Percentiles rank a stretch among this genome's conserved stretches.
Evolutionary conservation across 2,113 vertebrate genomes (phyloP).

Genomic region (Nettapus auritus): DNA sequence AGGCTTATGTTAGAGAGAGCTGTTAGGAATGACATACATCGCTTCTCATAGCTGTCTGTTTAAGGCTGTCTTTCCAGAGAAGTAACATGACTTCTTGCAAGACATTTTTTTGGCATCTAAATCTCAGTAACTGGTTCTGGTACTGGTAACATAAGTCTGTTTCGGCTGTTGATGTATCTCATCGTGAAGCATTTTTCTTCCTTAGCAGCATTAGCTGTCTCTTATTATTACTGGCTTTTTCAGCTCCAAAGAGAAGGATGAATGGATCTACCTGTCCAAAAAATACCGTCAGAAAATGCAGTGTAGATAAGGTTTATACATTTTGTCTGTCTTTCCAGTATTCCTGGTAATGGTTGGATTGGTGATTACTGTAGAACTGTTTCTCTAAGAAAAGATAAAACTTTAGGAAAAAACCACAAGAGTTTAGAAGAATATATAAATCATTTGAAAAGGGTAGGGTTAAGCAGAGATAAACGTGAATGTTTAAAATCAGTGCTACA

Average conservation of each 20-base stretch:
- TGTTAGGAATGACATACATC: slow-evolving; percentile 59
- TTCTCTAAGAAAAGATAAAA: background rate
- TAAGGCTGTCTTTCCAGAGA: slow-evolving; percentile 30
- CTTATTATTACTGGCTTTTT: slow-evolving; percentile 26
- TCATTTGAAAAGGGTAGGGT: background rate
- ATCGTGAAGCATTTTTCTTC: slow-evolving; percentile 22
- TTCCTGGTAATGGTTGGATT: background rate
- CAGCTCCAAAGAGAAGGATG: background rate
- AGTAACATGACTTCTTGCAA: background rate
- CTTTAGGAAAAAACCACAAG: background rate
- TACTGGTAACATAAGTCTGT: slow-evolving; percentile 65
- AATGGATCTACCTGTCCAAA: background rate
- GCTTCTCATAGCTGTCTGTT: slow-evolving; percentile 56
- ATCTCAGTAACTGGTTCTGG: slow-evolving; percentile 58
- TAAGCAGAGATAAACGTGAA: background rate
- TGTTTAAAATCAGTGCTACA: background rate
- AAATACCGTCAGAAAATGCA: background rate
- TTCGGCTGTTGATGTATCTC: slow-evolving; percentile 53
- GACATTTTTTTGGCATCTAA: slow-evolving; percentile 61
- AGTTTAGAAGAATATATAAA: background rate
- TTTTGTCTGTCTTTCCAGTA: background rate
- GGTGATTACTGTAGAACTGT: background rate
- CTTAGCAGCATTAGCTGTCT: slow-evolving; percentile 57
- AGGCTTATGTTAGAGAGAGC: background rate
- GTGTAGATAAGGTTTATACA: background rate